Base-by-base conservation (phyloP, 2,888 invertebrate genomes). In the Lasioglossum marginatum region DNA sequence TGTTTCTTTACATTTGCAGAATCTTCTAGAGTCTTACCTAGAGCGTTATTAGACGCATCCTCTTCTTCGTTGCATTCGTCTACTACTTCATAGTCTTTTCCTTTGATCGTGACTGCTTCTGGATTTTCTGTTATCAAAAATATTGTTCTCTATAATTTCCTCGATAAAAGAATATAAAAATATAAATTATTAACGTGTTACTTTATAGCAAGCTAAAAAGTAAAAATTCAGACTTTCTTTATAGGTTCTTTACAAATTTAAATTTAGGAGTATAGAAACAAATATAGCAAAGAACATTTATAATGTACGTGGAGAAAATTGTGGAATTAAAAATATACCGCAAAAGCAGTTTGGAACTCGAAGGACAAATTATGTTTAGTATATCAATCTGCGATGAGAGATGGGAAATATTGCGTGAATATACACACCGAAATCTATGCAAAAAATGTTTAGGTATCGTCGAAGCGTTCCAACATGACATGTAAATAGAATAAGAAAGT, bases 1-100 rank as follows among this genome's bases (percentile, higher is more conserved):
- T 40, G 19, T 2, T 57, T 37, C 2, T 34, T 37, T 8, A 1
- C 14, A 8, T 31, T 27, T 10, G 3, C 0, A n/a, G 23, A 8
- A 4, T 74, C 60, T 43, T 73, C 82, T 1, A 6, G 0, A 60
- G n/a, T 16, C 19, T 81, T 70, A 34, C 14, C 16, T 63, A 60
- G 45, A 1, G 14, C 16, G 23, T 34, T 31, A 71, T 71, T 72
- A 45, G 63, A 31, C 3, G 52, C 40, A 12, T 92, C 93, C 10
- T 93, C 93, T 31, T 93, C 92, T 40, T 91, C 92, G 0, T 82
- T 77, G 66, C 92, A 92, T 86, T 93, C 94, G 31, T 94, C 94
- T 10, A 93, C 91, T 23, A 94, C 92, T 85, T 94, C 91, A 76
- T 92, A 93, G 83, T 93, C 92, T 70, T 93, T 93, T 16, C 92